Evolutionary conservation across 2,888 invertebrate species (phyloP).

Genomic region (Perithous albicinctus): DNA sequence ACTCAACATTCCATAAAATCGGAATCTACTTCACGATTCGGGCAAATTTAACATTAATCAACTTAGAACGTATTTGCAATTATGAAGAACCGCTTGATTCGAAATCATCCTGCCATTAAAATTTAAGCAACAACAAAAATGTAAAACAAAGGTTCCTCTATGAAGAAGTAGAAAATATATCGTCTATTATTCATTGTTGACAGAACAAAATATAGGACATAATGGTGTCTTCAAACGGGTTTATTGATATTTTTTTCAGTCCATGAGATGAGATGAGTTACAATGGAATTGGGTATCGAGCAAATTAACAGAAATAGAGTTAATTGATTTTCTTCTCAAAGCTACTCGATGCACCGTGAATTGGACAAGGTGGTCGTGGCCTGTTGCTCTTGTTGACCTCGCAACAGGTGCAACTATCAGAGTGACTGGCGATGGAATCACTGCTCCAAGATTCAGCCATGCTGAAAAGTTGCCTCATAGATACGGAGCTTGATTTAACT

Average conservation of each 20-base stretch:
- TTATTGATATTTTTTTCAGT: slow-evolving; percentile 42
- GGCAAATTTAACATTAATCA: too few species aligned
- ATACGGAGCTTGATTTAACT: slow-evolving; percentile 67
- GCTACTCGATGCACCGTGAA: slow-evolving; percentile 67
- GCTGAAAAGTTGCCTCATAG: slow-evolving; percentile 76
- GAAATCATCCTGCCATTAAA: too few species aligned
- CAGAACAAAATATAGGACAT: background rate
- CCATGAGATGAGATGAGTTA: background rate
- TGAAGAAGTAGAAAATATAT: too few species aligned
- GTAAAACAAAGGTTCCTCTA: too few species aligned
- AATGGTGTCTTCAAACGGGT: background rate
- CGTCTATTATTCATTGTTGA: background rate
- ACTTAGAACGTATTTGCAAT: too few species aligned
- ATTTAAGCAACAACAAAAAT: too few species aligned
- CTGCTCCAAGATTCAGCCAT: slow-evolving; percentile 77
- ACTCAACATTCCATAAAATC: too few species aligned
- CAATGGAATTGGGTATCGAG: background rate
- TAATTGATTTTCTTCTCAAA: slow-evolving; percentile 31
- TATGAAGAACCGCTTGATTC: too few species aligned
- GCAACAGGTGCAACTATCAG: slow-evolving; percentile 76
- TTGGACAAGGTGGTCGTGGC: slow-evolving; percentile 66
- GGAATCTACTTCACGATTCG: too few species aligned
- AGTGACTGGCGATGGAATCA: slow-evolving; percentile 76
- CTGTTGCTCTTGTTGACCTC: slow-evolving; percentile 64
- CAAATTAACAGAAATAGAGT: background rate